phyloP scores from a whole-genome alignment of 2,888 invertebrate species.

The Calameuta filiformis region DNA sequence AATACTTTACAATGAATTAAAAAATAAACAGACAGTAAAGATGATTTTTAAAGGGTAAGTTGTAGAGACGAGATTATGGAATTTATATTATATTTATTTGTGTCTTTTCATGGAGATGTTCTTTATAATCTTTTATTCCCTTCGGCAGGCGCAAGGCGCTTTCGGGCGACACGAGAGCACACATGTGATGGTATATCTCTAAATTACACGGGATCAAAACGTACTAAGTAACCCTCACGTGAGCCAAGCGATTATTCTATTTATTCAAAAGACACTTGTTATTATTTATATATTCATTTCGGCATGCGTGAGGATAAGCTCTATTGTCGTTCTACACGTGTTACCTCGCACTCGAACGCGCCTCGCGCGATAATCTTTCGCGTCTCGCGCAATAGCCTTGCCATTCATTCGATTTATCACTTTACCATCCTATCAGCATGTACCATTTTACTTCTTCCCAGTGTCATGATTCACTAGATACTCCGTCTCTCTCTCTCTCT shows the following conservation, averaged over 20 bases:
- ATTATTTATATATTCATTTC: background rate
- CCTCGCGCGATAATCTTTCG: background rate
- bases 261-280: background rate
- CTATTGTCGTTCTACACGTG: background rate
- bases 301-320: background rate
- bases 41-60: background rate
- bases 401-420: no score
- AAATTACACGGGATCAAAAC: background rate
- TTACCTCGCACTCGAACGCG: background rate
- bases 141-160: slow-evolving; percentile 34
- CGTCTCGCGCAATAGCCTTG: background rate
- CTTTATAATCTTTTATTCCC: slow-evolving; percentile 39
- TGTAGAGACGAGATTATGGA: slow-evolving; percentile 43
- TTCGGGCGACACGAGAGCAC: slow-evolving; percentile 17
- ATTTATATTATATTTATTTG: slow-evolving; percentile 66
- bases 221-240: background rate
- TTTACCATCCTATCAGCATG: no score
- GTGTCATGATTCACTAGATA: no score
- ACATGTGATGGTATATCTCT: background rate
- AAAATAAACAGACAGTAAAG: no score
- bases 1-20: no score
- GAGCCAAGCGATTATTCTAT: background rate
- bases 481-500: no score
- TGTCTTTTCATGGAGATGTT: slow-evolving; percentile 57
- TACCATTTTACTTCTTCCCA: no score